Conservation (phyloP, 2,888 invertebrate genomes). For the Caenorhabditis virilis region DNA sequence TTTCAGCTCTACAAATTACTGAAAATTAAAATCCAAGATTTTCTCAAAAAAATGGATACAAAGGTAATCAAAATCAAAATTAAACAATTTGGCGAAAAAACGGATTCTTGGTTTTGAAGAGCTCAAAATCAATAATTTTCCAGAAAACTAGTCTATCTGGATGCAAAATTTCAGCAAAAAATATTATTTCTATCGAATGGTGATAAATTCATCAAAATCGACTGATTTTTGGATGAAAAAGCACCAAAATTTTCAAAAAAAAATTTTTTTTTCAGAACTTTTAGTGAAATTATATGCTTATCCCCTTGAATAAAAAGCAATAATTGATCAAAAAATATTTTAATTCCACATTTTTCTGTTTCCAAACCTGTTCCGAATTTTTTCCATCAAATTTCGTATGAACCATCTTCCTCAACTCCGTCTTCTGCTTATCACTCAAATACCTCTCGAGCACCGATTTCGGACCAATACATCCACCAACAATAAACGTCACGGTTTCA, state of each 20-base stretch:
- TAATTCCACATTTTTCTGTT: neutral
- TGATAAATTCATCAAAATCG: neutral
- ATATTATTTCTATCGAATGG: too few species aligned
- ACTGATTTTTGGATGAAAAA: neutral
- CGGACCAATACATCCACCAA: constrained; percentile 55
- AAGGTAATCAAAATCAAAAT: too few species aligned
- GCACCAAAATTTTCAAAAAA: too few species aligned
- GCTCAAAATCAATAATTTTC: constrained; percentile 1
- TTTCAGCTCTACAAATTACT: too few species aligned
- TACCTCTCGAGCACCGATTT: constrained; percentile 46
- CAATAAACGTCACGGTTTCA: constrained; percentile 34
- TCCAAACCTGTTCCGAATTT: constrained; percentile 34
- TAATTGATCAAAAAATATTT: neutral
- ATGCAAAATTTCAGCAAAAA: too few species aligned
- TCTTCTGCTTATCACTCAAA: constrained; percentile 41
- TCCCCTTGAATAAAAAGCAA: neutral
- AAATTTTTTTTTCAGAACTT: neutral
- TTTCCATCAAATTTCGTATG: constrained; percentile 51
- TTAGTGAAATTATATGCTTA: neutral
- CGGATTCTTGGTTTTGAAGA: neutral
- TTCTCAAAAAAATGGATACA: too few species aligned
- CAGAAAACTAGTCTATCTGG: neutral
- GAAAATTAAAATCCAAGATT: too few species aligned
- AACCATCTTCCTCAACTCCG: constrained; percentile 44
- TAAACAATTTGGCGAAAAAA: too few species aligned